These are phyloP conservation scores for Sebastolobus alascanus DNA, from an alignment of 2,797 vertebrate species.

Conservation along the genomic window DNA sequence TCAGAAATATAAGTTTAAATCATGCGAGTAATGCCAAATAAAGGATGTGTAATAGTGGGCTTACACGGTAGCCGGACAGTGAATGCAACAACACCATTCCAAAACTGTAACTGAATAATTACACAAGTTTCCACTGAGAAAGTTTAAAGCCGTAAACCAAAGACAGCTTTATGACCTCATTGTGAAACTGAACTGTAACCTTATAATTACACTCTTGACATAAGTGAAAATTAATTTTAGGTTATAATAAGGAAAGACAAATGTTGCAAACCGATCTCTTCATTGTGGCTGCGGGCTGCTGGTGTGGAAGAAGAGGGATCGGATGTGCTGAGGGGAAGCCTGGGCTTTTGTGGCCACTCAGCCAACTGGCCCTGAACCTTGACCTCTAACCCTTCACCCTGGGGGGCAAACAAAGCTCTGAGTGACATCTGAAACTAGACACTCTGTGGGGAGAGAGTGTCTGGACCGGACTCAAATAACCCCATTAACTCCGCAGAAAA, in stretches of 20 bases:
- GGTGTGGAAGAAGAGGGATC: constrained; percentile 75
- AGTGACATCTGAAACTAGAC: constrained; percentile 88
- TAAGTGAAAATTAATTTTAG: constrained; percentile 59
- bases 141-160: constrained; percentile 26
- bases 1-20: constrained; percentile 11
- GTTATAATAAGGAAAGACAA: constrained; percentile 71
- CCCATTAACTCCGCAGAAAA: constrained; percentile 83
- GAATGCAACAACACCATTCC: constrained; percentile 22
- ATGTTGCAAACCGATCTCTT: constrained; percentile 75
- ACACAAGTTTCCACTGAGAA: constrained; percentile 56
- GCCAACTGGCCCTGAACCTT: constrained; percentile 86
- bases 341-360: constrained; percentile 84
- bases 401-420: constrained; percentile 85
- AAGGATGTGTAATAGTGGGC: constrained; percentile 9
- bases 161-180: constrained; percentile 46
- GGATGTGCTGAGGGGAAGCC: constrained; percentile 82
- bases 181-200: constrained; percentile 49
- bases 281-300: constrained; percentile 68
- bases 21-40: constrained; percentile 8
- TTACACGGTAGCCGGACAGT: constrained; percentile 33
- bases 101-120: constrained; percentile 47
- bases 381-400: constrained; percentile 86
- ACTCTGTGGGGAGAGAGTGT: constrained; percentile 84
- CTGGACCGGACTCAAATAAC: constrained; percentile 84
- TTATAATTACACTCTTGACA: constrained; percentile 56